Evolutionary conservation across 2,888 invertebrate species (phyloP).

Genomic region (Chrysolina oricalcia): DNA sequence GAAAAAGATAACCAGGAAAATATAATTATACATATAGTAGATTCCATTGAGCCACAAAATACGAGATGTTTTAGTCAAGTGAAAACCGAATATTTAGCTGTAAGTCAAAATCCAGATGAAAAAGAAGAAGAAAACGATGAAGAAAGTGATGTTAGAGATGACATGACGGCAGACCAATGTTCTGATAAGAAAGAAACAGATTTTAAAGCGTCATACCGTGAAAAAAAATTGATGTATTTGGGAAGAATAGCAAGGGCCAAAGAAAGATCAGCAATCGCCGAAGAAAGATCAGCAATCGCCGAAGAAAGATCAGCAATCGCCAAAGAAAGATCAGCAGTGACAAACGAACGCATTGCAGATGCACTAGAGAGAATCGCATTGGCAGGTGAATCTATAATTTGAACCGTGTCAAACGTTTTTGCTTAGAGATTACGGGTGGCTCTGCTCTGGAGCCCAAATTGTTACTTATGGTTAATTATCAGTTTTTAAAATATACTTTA

Average conservation of each 20-base stretch:
- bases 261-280: constrained; percentile 26
- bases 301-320: constrained; percentile 18
- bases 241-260: constrained; percentile 20
- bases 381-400: not conserved
- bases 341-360: constrained; percentile 12
- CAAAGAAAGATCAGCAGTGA: constrained; percentile 21
- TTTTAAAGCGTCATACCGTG: constrained; percentile 1
- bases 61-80: not conserved
- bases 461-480: too few relatives aligned
- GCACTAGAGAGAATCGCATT: not conserved
- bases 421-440: too few relatives aligned
- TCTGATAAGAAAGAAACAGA: not conserved
- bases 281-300: too few relatives aligned
- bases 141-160: not conserved
- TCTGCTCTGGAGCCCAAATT: too few relatives aligned
- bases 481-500: too few relatives aligned
- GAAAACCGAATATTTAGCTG: not conserved
- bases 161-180: not conserved
- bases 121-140: not conserved
- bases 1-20: not conserved
- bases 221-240: constrained; percentile 7
- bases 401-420: too few relatives aligned
- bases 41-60: not conserved
- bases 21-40: not conserved
- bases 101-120: not conserved